These are phyloP conservation scores for Platorchestia sp. DNA, from an alignment of 1,140 invertebrate genomes.

Conservation along the genomic window DNA sequence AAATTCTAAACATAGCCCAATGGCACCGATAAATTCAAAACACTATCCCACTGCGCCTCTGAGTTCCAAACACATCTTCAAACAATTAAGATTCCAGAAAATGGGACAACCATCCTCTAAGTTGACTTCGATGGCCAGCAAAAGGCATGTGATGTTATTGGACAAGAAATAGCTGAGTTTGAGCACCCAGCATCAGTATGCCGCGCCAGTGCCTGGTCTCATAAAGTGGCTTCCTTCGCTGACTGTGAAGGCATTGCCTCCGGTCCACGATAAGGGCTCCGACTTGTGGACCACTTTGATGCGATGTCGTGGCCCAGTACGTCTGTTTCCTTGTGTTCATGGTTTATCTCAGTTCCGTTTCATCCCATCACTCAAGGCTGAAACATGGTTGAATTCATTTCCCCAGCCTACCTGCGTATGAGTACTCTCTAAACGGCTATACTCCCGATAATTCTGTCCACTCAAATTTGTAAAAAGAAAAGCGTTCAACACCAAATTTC, in stretches of 20 bases:
- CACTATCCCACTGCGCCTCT: no score
- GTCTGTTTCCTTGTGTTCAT: background rate
- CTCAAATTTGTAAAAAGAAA: background rate
- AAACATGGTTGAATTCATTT: background rate
- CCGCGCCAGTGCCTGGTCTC: background rate
- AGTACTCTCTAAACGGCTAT: background rate
- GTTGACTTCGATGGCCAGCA: background rate
- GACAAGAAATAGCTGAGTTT: background rate
- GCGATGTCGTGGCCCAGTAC: no score
- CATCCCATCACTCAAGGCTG: background rate
- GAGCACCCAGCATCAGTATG: background rate
- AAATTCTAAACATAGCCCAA: background rate
- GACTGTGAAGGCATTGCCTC: no score
- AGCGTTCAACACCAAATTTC: no score
- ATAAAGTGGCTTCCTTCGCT: background rate
- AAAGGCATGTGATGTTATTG: background rate
- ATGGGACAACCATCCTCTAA: background rate
- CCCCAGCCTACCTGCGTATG: background rate
- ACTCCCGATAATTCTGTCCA: background rate
- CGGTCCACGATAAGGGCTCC: background rate
- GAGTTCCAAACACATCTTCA: no score
- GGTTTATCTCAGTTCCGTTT: background rate
- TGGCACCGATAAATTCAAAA: no score
- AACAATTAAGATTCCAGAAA: background rate
- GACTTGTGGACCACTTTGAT: background rate